Percentiles rank a stretch among this genome's conserved stretches.
phyloP scores from a whole-genome alignment of 2,797 vertebrate species.

The Moxostoma hubbsi region DNA sequence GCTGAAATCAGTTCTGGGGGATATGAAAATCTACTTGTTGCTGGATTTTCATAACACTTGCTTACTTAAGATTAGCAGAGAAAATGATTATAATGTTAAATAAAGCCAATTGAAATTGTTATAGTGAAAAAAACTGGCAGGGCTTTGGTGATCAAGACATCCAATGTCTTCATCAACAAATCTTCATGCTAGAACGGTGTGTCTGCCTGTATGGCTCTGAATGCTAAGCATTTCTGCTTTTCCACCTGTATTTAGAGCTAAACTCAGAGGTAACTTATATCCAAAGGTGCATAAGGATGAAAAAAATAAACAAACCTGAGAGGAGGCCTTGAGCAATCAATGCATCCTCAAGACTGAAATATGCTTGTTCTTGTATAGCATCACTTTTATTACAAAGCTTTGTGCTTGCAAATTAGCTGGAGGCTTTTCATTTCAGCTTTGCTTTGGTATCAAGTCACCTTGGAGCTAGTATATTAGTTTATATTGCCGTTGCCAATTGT shows the following conservation, averaged over 20 bases:
- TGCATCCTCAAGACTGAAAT: constrained; percentile 7
- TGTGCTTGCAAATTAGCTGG: constrained; percentile 22
- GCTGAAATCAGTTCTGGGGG: no score
- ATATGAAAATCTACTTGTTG: not conserved
- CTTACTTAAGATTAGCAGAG: not conserved
- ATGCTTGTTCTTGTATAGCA: constrained; percentile 15
- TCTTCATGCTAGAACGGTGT: not conserved
- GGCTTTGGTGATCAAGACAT: not conserved
- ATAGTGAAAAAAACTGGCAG: not conserved
- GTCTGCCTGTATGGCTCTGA: not conserved
- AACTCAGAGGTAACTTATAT: not conserved
- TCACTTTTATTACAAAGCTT: constrained; percentile 4
- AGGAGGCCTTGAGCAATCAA: constrained; percentile 35
- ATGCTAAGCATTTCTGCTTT: constrained; percentile 11
- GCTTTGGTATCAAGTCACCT: constrained; percentile 9
- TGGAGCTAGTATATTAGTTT: constrained; percentile 14
- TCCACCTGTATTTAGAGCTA: not conserved
- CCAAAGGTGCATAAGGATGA: constrained; percentile 18
- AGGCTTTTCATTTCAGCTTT: constrained; percentile 26
- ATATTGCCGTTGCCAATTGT: not conserved
- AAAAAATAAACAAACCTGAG: constrained; percentile 27
- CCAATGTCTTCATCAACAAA: not conserved
- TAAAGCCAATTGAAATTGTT: not conserved
- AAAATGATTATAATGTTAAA: not conserved
- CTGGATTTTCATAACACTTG: not conserved